phyloP scores from a whole-genome alignment of 2,888 invertebrate species.

The Salticus scenicus region DNA sequence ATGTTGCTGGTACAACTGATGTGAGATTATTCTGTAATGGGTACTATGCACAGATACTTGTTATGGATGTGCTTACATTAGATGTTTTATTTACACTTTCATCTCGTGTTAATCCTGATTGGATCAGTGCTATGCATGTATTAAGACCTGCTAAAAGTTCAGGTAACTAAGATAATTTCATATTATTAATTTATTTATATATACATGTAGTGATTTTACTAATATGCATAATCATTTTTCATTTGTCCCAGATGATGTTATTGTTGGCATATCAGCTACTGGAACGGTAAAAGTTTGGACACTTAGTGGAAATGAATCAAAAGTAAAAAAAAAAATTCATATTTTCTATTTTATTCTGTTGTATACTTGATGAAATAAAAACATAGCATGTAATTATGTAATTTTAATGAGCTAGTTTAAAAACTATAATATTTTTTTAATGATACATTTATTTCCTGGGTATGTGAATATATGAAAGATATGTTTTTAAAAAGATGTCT shows the following conservation, averaged over 20 bases:
- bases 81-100: constrained; percentile 89
- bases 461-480: no score
- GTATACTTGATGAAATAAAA: no score
- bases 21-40: constrained; percentile 92
- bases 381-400: no score
- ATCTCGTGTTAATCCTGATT: constrained; percentile 97
- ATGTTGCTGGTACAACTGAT: constrained; percentile 88
- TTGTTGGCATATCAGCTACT: constrained; percentile 94
- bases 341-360: background rate
- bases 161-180: constrained; percentile 76
- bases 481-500: no score
- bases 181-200: no score
- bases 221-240: no score
- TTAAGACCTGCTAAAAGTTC: constrained; percentile 81
- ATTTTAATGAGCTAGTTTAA: no score
- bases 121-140: constrained; percentile 97
- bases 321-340: no score
- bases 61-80: constrained; percentile 88
- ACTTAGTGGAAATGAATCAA: constrained; percentile 89
- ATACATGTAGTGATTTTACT: no score
- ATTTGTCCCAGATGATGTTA: constrained; percentile 86
- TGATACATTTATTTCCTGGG: background rate
- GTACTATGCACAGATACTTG: constrained; percentile 96
- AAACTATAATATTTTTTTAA: background rate
- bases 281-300: constrained; percentile 99